phyloP scores from a whole-genome alignment of 2,113 vertebrate genomes.

The Chaetops frenatus region DNA sequence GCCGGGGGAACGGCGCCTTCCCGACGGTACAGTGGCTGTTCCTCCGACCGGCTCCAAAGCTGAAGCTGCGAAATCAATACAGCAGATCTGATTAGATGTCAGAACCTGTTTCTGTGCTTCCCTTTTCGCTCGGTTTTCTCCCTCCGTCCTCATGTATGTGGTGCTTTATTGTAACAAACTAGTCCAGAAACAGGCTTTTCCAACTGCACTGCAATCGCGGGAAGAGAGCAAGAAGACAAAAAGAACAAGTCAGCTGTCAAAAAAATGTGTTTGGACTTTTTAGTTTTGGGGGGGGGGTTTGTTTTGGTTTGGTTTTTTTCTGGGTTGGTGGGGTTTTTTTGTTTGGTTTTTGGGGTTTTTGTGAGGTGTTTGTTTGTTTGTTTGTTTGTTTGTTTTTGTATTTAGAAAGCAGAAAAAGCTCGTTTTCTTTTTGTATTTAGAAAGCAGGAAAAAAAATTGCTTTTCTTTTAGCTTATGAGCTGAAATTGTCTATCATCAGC shows the following conservation, averaged over 20 bases:
- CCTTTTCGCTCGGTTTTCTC: neutral
- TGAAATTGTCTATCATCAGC: neutral
- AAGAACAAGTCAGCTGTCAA: neutral
- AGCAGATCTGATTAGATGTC: slow-evolving; percentile 61
- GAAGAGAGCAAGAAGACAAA: neutral
- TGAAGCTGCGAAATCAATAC: slow-evolving; percentile 59
- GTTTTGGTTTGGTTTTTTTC: neutral
- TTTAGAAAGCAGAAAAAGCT: neutral
- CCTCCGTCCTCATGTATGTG: neutral
- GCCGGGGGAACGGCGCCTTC: neutral
- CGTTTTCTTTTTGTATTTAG: neutral
- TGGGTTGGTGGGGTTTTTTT: neutral
- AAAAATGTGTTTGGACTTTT: neutral
- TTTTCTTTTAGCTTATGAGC: neutral
- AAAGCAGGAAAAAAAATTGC: neutral
- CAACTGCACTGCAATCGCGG: neutral
- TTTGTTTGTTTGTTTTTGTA: neutral
- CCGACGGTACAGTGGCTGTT: neutral
- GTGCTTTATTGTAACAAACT: neutral
- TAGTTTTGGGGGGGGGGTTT: too few species aligned
- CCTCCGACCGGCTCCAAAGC: slow-evolving; percentile 37
- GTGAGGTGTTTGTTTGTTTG: too few species aligned
- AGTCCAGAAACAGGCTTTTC: slow-evolving; percentile 5
- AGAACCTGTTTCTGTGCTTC: slow-evolving; percentile 51
- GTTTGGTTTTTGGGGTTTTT: neutral